Evolutionary conservation across 2,113 vertebrate species (phyloP), one percentile per base, ranked within the genome.

Genomic region (Macquaria australasica): DNA sequence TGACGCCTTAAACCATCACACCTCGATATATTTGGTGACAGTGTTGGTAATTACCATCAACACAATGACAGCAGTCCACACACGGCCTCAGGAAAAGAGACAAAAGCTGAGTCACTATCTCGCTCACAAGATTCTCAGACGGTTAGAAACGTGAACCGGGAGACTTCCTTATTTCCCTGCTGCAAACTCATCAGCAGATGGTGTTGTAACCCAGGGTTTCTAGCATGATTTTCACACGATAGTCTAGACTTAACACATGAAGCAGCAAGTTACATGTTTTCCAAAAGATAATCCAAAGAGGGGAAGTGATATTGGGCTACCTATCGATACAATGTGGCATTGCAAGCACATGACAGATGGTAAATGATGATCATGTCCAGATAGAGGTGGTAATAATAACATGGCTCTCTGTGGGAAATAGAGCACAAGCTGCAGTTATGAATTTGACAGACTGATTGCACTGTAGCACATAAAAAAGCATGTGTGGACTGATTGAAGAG

Each of bases 1-100:
- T 69, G 60, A 79, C 71, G 59, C 82, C 72, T 76, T 4, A 69
- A 74, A 39, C 21, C 25, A 41, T 90, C 62, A 73, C 82, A 84
- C 87, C 45, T 88, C 37, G 0, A 8, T 69, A 28, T 56, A 80
- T 89, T 73, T 73, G 37, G 53, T 69, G 59, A 74, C 80, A 87
- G 53, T 64, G 73, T 43, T 58, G 68, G 50, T 88, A 79, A 84
- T 89, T 85, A 75, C 51, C 66, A 79, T 84, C 73, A 84, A 76
- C 84, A 84, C 60, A 73, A 56, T 50, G 80, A 70, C 12, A 66
- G 15, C 67, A 64, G 48, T 55, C 48, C 20, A 66, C 70, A 74
- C n/a, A 48, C 4, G 0, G 60, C 37, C 69, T 55, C 73, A 55
- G 69, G 64, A 73, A 84, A 85, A 77, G 31, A 79, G 18, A 77